A percentile compares a stretch with the other conserved stretches of the same genome.
These are phyloP conservation scores for Elmis aenea DNA, from an alignment of 2,888 invertebrate genomes.

Conservation along the genomic window DNA sequence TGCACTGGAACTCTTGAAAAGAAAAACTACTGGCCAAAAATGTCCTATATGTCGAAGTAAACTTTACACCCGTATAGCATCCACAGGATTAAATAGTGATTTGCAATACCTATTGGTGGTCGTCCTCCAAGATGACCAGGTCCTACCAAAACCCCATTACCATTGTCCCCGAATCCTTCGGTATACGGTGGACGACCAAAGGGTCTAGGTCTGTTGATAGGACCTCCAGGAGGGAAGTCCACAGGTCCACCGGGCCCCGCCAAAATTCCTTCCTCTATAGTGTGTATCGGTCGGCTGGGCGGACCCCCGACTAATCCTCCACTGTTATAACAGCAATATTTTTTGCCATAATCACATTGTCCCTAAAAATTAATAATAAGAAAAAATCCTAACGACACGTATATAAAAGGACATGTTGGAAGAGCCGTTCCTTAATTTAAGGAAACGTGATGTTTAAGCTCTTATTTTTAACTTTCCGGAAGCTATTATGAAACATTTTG, in stretches of 20 bases:
- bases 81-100: background rate
- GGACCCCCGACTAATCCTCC: slow-evolving; percentile 33
- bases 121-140: slow-evolving; percentile 50
- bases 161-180: slow-evolving; percentile 13
- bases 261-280: slow-evolving; percentile 44
- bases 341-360: slow-evolving; percentile 58
- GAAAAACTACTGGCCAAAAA: too few relatives aligned
- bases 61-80: too few relatives aligned
- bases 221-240: slow-evolving; percentile 26
- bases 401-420: too few relatives aligned
- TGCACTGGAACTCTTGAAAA: too few relatives aligned
- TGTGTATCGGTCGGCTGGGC: slow-evolving; percentile 40
- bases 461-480: too few relatives aligned
- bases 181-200: slow-evolving; percentile 20
- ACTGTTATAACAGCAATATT: slow-evolving; percentile 58
- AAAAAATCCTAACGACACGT: too few relatives aligned
- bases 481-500: too few relatives aligned
- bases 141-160: slow-evolving; percentile 42
- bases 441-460: too few relatives aligned
- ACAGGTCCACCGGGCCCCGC: slow-evolving; percentile 46
- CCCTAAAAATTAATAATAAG: slow-evolving; percentile 53
- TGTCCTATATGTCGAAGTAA: too few relatives aligned
- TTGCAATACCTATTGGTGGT: slow-evolving; percentile 27
- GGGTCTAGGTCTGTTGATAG: slow-evolving; percentile 18
- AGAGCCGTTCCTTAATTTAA: too few relatives aligned